Base-by-base conservation (phyloP, 2,888 invertebrate genomes). In the Agrypnus murinus region DNA sequence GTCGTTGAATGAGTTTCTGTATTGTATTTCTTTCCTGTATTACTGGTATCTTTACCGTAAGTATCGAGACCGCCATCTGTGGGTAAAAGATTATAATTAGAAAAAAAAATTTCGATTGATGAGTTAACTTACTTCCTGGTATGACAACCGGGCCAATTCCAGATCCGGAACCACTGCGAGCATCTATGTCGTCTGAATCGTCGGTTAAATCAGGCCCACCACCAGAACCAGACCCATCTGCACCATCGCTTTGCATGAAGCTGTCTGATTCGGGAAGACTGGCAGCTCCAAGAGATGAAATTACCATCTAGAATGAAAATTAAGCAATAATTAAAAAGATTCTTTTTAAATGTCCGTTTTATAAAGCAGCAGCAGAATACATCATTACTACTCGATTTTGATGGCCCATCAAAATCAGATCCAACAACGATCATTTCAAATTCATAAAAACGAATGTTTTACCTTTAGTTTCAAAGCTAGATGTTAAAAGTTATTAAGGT, bases 201-300 rank as follows among this genome's bases (percentile, higher is more conserved):
- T 88, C 88, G 43, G 87, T 86, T 40, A 85, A 82, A 76, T 87
- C 87, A 71, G 87, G 87, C 50, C 87, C 87, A 40, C 86, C 81
- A 15, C 88, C 90, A 2, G 90, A 90, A 17, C 91, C 90, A 0
- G 90, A 90, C 1, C 90, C 90, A 75, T 85, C 89, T 0, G 88
- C 89, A 66, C 89, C 90, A 50, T 90, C 90, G 0, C 90, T 88
- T 78, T 89, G 89, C 89, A 90, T 90, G 62, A 83, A 84, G 67
- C 76, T 81, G 63, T 86, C 85, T 4, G 84, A 79, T 65, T 86
- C 84, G 1, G 83, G 79, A 66, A 83, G 80, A 63, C 81, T 81
- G 1, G 70, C 81, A 17, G 80, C 78, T 4, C 85, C 86, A 38
- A 86, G 76, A 0, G 85, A 84, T 57, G 80, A 81, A 62, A 84